Evolutionary conservation across 2,797 vertebrate species (phyloP).

Genomic region (Crocodylus rhombifer): DNA sequence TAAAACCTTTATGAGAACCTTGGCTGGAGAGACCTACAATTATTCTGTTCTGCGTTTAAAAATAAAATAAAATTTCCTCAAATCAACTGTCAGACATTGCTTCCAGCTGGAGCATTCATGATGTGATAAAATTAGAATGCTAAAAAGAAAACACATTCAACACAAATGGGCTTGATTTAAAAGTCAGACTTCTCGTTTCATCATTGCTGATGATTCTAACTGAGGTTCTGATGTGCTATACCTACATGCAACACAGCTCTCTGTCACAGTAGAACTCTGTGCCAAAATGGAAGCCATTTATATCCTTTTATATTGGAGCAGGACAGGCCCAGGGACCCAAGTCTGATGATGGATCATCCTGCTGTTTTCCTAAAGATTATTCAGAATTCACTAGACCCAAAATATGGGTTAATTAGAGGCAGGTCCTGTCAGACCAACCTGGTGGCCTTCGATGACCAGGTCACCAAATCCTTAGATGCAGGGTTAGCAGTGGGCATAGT

Average conservation of each 20-base stretch:
- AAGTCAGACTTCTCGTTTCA: conserved; percentile 72
- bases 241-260: conserved; percentile 11
- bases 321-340: neutral
- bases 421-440: no score
- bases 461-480: no score
- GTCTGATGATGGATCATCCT: neutral
- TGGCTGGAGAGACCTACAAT: conserved; percentile 38
- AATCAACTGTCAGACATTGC: conserved; percentile 65
- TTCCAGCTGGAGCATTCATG: conserved; percentile 73
- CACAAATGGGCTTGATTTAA: conserved; percentile 70
- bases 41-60: conserved; percentile 63
- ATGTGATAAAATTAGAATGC: conserved; percentile 77
- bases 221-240: conserved; percentile 34
- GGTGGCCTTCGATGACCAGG: no score
- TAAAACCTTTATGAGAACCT: conserved; percentile 43
- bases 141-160: conserved; percentile 64
- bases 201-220: conserved; percentile 51
- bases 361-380: neutral
- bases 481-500: no score
- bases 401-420: neutral
- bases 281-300: conserved; percentile 20
- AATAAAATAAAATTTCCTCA: conserved; percentile 66
- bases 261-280: conserved; percentile 1
- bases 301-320: neutral
- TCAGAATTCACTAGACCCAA: neutral